Conservation (phyloP, 2,888 invertebrate genomes). For the Hirtodrosophila duncani region DNA sequence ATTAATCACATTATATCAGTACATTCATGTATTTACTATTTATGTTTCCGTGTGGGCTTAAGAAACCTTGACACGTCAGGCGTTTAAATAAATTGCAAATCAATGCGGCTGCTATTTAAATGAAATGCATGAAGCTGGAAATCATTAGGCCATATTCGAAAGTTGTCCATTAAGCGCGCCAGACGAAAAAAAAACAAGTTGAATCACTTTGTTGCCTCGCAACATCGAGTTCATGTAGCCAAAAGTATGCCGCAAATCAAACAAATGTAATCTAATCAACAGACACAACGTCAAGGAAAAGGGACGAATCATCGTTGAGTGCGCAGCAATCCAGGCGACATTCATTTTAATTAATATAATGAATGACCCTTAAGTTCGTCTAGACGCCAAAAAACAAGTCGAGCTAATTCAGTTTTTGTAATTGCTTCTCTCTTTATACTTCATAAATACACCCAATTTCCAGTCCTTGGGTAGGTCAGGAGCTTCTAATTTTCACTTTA, state of each 20-base stretch:
- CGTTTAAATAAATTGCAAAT: conserved; percentile 6
- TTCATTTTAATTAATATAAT: conserved; percentile 53
- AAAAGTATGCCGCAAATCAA: conserved; percentile 32
- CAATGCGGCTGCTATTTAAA: not conserved
- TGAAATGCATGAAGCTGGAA: too few species aligned
- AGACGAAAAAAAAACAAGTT: too few species aligned
- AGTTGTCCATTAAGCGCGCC: conserved; percentile 17
- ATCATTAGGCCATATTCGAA: conserved; percentile 21
- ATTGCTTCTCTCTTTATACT: not conserved
- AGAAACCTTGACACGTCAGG: conserved; percentile 45
- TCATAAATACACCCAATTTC: too few species aligned
- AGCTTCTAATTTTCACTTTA: too few species aligned
- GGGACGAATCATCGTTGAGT: too few species aligned
- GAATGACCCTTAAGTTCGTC: conserved; percentile 55
- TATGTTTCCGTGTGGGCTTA: conserved; percentile 57
- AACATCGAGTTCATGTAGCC: conserved; percentile 8
- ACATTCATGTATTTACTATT: conserved; percentile 30
- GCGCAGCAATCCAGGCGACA: conserved; percentile 19
- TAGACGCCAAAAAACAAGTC: conserved; percentile 40
- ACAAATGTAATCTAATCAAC: too few species aligned
- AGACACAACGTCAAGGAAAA: not conserved
- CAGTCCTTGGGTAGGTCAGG: too few species aligned
- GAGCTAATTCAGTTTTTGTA: not conserved
- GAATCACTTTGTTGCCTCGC: not conserved
- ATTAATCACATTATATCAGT: not conserved